Conservation (phyloP, 2,888 invertebrate genomes). For the Andrena dorsata region DNA sequence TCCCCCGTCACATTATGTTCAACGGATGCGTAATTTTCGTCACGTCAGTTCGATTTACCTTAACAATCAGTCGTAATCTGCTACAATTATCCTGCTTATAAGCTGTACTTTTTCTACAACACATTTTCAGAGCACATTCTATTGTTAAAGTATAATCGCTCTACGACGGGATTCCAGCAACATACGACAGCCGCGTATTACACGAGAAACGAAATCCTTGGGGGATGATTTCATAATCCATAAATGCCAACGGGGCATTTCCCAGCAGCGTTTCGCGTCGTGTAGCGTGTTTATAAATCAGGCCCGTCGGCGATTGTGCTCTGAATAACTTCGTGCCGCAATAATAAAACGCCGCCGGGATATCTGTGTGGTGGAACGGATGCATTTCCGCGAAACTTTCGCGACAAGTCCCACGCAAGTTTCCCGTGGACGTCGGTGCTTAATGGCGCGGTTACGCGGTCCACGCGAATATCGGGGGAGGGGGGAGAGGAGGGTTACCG, state of each 20-base stretch:
- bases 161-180: too few relatives aligned
- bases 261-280: neutral
- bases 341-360: neutral
- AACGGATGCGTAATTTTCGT: too few relatives aligned
- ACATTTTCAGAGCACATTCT: too few relatives aligned
- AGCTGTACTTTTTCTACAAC: too few relatives aligned
- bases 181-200: too few relatives aligned
- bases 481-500: neutral
- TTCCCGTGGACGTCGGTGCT: constrained; percentile 10
- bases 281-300: constrained; percentile 8
- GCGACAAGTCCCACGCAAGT: constrained; percentile 11
- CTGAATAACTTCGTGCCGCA: constrained; percentile 2
- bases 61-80: too few relatives aligned
- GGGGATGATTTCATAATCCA: constrained; percentile 7
- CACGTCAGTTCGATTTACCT: too few relatives aligned
- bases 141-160: too few relatives aligned
- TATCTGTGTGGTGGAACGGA: neutral
- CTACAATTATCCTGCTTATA: too few relatives aligned
- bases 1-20: too few relatives aligned
- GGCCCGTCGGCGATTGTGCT: neutral
- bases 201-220: neutral
- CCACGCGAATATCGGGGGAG: constrained; percentile 21
- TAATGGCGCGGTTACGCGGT: constrained; percentile 14
- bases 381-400: neutral
- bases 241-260: neutral